Evolutionary conservation across 2,888 invertebrate species (phyloP).

Genomic region (Apodemia duryi): DNA sequence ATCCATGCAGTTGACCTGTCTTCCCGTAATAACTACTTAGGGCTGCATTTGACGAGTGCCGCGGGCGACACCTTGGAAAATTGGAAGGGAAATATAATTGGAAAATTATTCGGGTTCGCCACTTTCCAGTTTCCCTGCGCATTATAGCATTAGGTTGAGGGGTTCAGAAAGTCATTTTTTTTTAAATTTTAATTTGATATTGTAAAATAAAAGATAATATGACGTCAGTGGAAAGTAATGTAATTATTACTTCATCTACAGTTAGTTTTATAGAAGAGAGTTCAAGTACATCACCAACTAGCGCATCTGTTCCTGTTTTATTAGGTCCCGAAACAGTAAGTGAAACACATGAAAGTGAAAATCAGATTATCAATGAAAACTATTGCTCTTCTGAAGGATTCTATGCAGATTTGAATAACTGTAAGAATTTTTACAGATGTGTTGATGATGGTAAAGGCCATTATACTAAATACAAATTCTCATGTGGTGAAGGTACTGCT

Average conservation of each 20-base stretch:
- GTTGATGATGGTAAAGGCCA: constrained; percentile 69
- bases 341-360: constrained; percentile 13
- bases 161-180: constrained; percentile 31
- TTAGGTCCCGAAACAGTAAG: constrained; percentile 15
- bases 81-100: constrained; percentile 79
- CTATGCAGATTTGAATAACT: constrained; percentile 82
- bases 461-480: constrained; percentile 78
- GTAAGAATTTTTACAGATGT: constrained; percentile 87
- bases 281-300: not conserved
- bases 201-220: not conserved
- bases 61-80: constrained; percentile 77
- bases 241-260: constrained; percentile 14
- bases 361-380: constrained; percentile 13
- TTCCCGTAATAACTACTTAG: constrained; percentile 32
- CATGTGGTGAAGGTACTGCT: constrained; percentile 83
- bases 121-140: constrained; percentile 49
- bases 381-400: constrained; percentile 34
- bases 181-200: constrained; percentile 30
- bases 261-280: constrained; percentile 9
- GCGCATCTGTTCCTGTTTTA: not conserved
- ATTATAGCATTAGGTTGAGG: constrained; percentile 37
- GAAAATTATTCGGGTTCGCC: constrained; percentile 75
- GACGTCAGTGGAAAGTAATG: constrained; percentile 20
- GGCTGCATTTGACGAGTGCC: constrained; percentile 76
- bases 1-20: constrained; percentile 17